Evolutionary conservation across 2,113 vertebrate species (phyloP), one percentile per base, ranked within the genome.

Genomic region (Macrotus californicus): DNA sequence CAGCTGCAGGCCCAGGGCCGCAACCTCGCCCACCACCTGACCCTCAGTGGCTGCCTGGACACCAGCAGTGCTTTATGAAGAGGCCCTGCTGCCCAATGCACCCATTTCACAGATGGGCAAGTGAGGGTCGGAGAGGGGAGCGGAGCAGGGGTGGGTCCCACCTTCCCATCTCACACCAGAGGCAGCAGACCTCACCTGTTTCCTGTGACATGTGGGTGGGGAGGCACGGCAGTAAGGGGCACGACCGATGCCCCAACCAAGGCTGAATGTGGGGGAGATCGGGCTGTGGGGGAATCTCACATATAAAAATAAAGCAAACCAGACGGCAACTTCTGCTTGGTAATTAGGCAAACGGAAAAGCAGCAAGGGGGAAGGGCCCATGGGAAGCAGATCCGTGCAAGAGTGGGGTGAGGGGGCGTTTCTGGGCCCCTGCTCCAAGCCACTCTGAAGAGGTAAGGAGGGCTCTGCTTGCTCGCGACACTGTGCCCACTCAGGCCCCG

Each of bases 301-400:
- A 50, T 92, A 96, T 41, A 96, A 97, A 97, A 97, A 96, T 96
- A 97, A 96, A 97, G 97, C 93, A 79, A 96, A 97, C 73, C 59
- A 80, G 95, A 96, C 73, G 69, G 95, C 94, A 87, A 92, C 91
- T 89, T 96, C 86, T 72, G 94, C 96, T 92, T 92, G 97, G 93
- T 87, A 83, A 82, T 36, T 48, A 95, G 96, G 96, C 95, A 96
- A 96, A 94, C 3, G 41, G 85, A 75, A 91, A 96, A 96, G 96
- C 97, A 96, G 97, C 95, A 93, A 83, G 87, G 91, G 95, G 48
- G 54, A 54, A 50, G 85, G 70, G 77, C 70, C 66, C 26, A 7
- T 0, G 10, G 76, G 50, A 93, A 86, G 93, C 93, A 39, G 85
- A 72, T 59, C 72, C 0, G 52, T 88, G 93, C 96, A 90, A 92